phyloP scores from a whole-genome alignment of 2,797 vertebrate genomes.

The Takifugu rubripes region DNA sequence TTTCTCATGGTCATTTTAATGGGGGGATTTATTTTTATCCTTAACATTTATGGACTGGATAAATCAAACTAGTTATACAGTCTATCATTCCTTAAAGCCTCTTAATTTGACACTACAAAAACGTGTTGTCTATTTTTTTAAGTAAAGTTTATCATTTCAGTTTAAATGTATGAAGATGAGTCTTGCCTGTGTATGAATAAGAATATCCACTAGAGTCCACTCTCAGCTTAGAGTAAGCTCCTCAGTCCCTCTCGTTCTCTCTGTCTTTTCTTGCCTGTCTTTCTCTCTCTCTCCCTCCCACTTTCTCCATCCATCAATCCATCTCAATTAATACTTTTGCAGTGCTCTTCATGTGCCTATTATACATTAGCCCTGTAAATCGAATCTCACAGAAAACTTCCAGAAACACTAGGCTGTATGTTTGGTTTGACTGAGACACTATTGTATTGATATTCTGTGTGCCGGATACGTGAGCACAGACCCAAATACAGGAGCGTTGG shows the following conservation, averaged over 20 bases:
- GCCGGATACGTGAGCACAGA: conserved; percentile 12
- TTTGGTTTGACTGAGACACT: conserved; percentile 63
- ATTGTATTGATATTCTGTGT: conserved; percentile 51
- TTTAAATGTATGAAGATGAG: too few species aligned
- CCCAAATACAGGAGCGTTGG: conserved; percentile 6
- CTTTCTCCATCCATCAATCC: conserved; percentile 49
- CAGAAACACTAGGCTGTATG: conserved; percentile 49
- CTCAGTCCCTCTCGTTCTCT: conserved; percentile 30
- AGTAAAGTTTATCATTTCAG: too few species aligned
- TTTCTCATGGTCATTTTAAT: too few species aligned
- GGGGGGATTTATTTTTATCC: too few species aligned
- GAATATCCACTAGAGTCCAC: conserved; percentile 66
- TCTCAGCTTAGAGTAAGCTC: conserved; percentile 49
- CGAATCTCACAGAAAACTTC: conserved; percentile 68
- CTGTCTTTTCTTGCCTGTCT: conserved; percentile 23
- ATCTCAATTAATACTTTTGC: conserved; percentile 73
- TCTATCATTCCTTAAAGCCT: too few species aligned
- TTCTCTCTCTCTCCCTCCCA: conserved; percentile 17
- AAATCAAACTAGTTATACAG: too few species aligned
- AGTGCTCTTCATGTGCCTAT: conserved; percentile 64
- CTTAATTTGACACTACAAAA: too few species aligned
- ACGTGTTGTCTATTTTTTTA: too few species aligned
- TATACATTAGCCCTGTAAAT: conserved; percentile 72
- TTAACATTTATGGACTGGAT: too few species aligned
- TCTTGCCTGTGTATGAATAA: conserved; percentile 17